These are phyloP conservation scores for Apoderus coryli DNA, from an alignment of 2,888 invertebrate genomes.

Conservation along the genomic window DNA sequence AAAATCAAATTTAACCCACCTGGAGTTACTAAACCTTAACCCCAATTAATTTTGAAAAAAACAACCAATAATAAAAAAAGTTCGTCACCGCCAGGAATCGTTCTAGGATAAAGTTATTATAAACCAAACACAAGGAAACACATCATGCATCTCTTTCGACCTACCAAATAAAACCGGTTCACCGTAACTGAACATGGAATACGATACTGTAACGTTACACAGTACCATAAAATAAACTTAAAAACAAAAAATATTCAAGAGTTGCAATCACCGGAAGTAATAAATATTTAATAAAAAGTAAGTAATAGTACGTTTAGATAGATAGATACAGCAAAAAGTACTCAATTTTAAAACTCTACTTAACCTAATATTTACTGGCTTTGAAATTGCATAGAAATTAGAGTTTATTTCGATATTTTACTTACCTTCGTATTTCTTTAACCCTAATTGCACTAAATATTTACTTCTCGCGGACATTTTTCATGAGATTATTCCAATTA, in stretches of 20 bases:
- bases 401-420: conserved; percentile 1
- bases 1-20: too few species aligned
- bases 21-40: too few species aligned
- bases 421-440: conserved; percentile 2
- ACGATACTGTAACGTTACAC: too few species aligned
- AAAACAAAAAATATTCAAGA: conserved; percentile 1
- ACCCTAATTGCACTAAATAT: conserved; percentile 3
- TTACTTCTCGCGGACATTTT: conserved; percentile 2
- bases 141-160: too few species aligned
- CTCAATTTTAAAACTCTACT: conserved; percentile 1
- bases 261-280: conserved; percentile 1
- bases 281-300: too few species aligned
- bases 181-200: too few species aligned
- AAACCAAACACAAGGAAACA: too few species aligned
- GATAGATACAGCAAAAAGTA: neutral
- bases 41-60: too few species aligned
- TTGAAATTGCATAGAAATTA: conserved; percentile 3
- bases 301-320: neutral
- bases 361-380: conserved; percentile 2
- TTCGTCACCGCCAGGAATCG: too few species aligned
- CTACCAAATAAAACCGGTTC: too few species aligned
- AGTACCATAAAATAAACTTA: conserved; percentile 3
- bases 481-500: neutral
- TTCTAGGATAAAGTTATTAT: too few species aligned
- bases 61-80: too few species aligned